phyloP scores from a whole-genome alignment of 2,888 invertebrate species.

The Macrophya alboannulata region DNA sequence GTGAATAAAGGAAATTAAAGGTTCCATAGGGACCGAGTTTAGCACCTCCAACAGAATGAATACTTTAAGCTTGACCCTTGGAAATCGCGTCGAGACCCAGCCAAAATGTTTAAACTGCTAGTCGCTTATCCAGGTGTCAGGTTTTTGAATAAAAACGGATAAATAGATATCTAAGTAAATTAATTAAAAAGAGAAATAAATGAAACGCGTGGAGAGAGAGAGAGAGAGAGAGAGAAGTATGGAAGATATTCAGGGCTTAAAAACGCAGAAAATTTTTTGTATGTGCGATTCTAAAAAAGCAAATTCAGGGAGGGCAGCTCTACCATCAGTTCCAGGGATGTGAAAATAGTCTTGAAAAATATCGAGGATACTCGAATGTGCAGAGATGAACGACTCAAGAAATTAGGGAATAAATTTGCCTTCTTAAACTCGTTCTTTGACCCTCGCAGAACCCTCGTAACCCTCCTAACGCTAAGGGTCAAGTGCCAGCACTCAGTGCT shows the following conservation, averaged over 20 bases:
- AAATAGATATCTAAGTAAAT: not conserved
- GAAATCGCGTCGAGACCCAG: slow-evolving; percentile 32
- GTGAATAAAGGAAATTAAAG: slow-evolving; percentile 48
- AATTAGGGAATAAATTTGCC: slow-evolving; percentile 40
- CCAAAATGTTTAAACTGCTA: slow-evolving; percentile 38
- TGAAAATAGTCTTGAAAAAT: not conserved
- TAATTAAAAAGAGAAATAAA: not conserved
- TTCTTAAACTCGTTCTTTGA: slow-evolving; percentile 46
- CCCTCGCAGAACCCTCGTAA: slow-evolving; percentile 19
- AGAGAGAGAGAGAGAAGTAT: not conserved
- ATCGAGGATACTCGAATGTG: not conserved
- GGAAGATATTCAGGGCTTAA: not conserved
- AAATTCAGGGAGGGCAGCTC: not conserved
- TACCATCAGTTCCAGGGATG: not conserved
- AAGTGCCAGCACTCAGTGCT: slow-evolving; percentile 47
- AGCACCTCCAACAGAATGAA: slow-evolving; percentile 47
- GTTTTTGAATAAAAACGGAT: not conserved
- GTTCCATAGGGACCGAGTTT: slow-evolving; percentile 38
- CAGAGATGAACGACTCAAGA: not conserved
- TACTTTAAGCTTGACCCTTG: slow-evolving; percentile 50
- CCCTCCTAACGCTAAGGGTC: slow-evolving; percentile 40
- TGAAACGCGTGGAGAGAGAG: not conserved
- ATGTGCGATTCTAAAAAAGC: not conserved
- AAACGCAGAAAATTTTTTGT: not conserved
- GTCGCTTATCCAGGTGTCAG: slow-evolving; percentile 19